Conservation (phyloP, 1,140 invertebrate species). For the Drosophila willistoni region DNA sequence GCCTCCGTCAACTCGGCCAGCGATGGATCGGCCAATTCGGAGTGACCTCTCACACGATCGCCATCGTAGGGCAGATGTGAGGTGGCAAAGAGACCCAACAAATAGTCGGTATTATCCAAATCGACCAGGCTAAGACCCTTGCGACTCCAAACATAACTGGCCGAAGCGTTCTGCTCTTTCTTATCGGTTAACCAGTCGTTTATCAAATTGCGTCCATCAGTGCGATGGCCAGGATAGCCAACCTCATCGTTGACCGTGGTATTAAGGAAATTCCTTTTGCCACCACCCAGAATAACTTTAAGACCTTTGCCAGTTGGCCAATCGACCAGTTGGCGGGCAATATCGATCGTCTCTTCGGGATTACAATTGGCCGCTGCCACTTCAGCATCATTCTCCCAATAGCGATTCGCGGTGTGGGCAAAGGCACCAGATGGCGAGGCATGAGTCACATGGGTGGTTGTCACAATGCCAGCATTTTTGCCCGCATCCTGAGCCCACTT, state of each 20-base stretch:
- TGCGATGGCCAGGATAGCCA: conserved; percentile 86
- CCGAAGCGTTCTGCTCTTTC: conserved; percentile 83
- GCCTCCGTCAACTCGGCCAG: conserved; percentile 92
- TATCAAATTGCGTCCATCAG: conserved; percentile 86
- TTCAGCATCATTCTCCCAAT: conserved; percentile 91
- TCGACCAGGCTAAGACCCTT: conserved; percentile 86
- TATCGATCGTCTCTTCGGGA: conserved; percentile 85
- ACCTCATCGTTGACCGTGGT: conserved; percentile 87
- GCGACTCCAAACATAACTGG: conserved; percentile 86
- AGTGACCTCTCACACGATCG: conserved; percentile 78
- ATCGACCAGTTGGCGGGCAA: conserved; percentile 89
- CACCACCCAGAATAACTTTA: conserved; percentile 89
- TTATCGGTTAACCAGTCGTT: conserved; percentile 87
- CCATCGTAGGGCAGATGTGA: conserved; percentile 84
- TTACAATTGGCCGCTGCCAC: conserved; percentile 72
- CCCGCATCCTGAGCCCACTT: conserved; percentile 89
- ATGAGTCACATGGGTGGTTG: conserved; percentile 91
- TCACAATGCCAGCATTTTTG: conserved; percentile 90
- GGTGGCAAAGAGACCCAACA: conserved; percentile 87
- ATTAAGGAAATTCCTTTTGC: conserved; percentile 87
- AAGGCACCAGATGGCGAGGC: conserved; percentile 92
- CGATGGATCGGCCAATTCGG: conserved; percentile 86
- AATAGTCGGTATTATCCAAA: conserved; percentile 87
- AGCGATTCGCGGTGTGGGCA: conserved; percentile 89
- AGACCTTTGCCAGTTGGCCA: conserved; percentile 86